Conservation (phyloP, 2,888 invertebrate genomes). For the Carcina quercana region DNA sequence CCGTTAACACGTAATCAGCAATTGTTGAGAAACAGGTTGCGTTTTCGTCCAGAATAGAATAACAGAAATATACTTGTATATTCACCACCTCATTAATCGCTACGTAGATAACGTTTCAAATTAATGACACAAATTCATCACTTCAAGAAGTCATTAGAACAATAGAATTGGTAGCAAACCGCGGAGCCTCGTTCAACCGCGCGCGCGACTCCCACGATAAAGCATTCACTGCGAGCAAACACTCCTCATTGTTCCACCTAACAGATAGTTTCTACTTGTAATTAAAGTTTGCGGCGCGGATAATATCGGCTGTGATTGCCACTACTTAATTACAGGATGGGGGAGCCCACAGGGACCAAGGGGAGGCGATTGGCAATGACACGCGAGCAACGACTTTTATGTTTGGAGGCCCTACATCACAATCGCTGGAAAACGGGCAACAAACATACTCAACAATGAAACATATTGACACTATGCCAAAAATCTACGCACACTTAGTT, state of each 20-base stretch:
- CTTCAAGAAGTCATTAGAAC: constrained; percentile 16
- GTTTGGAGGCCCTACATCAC: no score
- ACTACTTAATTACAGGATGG: constrained; percentile 53
- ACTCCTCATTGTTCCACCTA: constrained; percentile 26
- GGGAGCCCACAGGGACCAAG: constrained; percentile 2
- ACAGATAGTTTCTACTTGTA: constrained; percentile 38
- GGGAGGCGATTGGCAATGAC: constrained; percentile 35
- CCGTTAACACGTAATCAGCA: no score
- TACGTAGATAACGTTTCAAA: no score
- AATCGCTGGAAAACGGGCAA: no score
- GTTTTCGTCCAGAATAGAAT: no score
- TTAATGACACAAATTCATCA: constrained; percentile 1
- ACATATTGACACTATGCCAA: no score
- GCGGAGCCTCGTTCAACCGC: constrained; percentile 17
- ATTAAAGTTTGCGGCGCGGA: constrained; percentile 51
- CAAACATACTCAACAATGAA: no score
- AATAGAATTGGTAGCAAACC: constrained; percentile 25
- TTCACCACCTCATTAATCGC: no score
- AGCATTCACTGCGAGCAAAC: constrained; percentile 18
- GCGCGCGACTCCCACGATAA: constrained; percentile 24
- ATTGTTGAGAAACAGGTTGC: no score
- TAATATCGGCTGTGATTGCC: constrained; percentile 51
- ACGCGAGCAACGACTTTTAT: no score
- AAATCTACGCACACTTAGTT: no score
- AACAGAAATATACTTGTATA: no score